phyloP scores from a whole-genome alignment of 1,140 invertebrate genomes.

The Pseudomyrmex dendroicus region DNA sequence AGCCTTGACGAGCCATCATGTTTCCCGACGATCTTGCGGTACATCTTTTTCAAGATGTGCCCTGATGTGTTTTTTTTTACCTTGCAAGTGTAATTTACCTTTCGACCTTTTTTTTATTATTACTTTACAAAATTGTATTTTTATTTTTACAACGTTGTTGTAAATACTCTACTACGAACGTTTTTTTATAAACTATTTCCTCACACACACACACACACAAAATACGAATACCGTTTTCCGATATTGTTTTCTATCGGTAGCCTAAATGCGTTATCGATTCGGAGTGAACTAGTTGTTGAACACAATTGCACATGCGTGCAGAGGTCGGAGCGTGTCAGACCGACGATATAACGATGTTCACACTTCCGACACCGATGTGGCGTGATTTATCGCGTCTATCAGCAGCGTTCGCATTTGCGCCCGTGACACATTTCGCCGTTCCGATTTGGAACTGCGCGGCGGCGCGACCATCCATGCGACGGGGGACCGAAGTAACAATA shows the following conservation, averaged over 20 bases:
- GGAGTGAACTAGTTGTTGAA: neutral
- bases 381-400: conserved; percentile 48
- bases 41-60: conserved; percentile 36
- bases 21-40: conserved; percentile 44
- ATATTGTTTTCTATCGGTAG: neutral
- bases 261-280: conserved; percentile 26
- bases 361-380: conserved; percentile 24
- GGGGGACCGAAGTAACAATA: neutral
- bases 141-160: too few species aligned
- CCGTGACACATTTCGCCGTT: neutral
- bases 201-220: too few species aligned
- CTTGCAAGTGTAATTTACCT: neutral
- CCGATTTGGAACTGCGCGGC: conserved; percentile 8
- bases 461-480: neutral
- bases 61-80: conserved; percentile 1
- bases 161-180: too few species aligned
- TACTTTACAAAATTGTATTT: neutral
- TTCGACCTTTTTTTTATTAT: neutral
- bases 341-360: conserved; percentile 24
- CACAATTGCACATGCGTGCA: neutral
- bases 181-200: neutral
- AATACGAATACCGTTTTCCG: too few species aligned
- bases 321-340: conserved; percentile 13
- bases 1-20: conserved; percentile 53
- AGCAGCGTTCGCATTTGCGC: neutral